Base-by-base conservation (phyloP, 2,113 vertebrate species). In the Strix uralensis region DNA sequence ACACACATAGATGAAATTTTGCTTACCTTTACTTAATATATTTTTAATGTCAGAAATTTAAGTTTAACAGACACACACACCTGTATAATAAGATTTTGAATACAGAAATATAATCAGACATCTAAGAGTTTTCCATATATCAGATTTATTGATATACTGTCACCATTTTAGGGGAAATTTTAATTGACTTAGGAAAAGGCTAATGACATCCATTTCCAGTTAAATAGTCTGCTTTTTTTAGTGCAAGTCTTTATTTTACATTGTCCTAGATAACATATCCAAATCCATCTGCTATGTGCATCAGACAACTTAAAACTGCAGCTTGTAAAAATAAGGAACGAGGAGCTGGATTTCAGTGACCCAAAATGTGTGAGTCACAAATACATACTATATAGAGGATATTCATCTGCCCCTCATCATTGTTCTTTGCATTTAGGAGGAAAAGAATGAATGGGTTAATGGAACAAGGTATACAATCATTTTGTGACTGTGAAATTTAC, bases 261-360 rank as follows among this genome's bases (percentile, higher is more conserved):
- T 17, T 84, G 86, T 40, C 92, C 83, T 86, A 94, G 62, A 88
- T 88, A 72, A 57, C 32, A 77, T 3, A 57, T 6, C 67, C 54
- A 81, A 52, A 81, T 52, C 83, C 86, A 92, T 91, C 89, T 96
- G 89, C 75, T 87, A 22, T 7, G 23, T 58, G 66, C 71, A 95
- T 51, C 42, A 75, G 47, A 88, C 1, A 3, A 86, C 52, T 40
- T 47, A 27, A 52, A 86, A 91, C 4, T 65, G 40, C 26, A 77
- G 40, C 30, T 40, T 69, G 36, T 36, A 7, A 61, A 81, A 73
- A 15, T 30, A 54, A 81, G 65, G n/a, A 71, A 49, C 0, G 15
- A 78, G 29, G 21, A 91, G 47, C 34, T 71, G 90, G 59, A 38
- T 78, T 84, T 42, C 87, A 81, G 59, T n/a, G 38, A 54, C 69